Conservation (phyloP, 2,113 vertebrate genomes). For the Aix galericulata region DNA sequence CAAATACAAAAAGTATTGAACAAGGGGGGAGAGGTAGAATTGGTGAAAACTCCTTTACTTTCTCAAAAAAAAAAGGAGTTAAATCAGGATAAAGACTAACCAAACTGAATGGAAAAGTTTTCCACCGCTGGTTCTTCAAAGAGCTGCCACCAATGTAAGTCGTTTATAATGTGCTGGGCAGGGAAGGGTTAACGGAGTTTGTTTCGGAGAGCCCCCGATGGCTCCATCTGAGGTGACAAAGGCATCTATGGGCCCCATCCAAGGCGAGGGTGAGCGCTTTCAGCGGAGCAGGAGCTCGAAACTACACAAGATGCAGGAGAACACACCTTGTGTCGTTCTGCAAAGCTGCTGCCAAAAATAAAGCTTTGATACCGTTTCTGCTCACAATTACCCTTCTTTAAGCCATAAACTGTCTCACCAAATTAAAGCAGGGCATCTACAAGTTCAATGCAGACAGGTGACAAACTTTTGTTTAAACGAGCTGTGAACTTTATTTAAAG, state of each 20-base stretch:
- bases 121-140: not conserved
- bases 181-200: constrained; percentile 53
- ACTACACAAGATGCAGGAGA: not conserved
- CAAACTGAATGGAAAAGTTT: not conserved
- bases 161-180: not conserved
- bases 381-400: not conserved
- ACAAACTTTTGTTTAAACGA: not conserved
- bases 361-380: not conserved
- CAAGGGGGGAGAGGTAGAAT: not conserved
- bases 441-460: not conserved
- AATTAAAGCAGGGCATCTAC: not conserved
- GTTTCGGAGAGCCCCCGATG: not conserved
- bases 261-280: not conserved
- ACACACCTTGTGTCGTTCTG: not conserved
- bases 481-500: not conserved
- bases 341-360: constrained; percentile 22
- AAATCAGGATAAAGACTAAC: not conserved
- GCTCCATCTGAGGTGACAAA: not conserved
- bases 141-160: not conserved
- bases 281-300: not conserved
- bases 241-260: not conserved
- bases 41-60: not conserved
- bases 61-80: not conserved
- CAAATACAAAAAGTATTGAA: not conserved
- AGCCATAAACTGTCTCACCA: not conserved